Evolutionary conservation across 2,888 invertebrate species (phyloP), one percentile per base, ranked within the genome.

Genomic region (Athalia rosae): DNA sequence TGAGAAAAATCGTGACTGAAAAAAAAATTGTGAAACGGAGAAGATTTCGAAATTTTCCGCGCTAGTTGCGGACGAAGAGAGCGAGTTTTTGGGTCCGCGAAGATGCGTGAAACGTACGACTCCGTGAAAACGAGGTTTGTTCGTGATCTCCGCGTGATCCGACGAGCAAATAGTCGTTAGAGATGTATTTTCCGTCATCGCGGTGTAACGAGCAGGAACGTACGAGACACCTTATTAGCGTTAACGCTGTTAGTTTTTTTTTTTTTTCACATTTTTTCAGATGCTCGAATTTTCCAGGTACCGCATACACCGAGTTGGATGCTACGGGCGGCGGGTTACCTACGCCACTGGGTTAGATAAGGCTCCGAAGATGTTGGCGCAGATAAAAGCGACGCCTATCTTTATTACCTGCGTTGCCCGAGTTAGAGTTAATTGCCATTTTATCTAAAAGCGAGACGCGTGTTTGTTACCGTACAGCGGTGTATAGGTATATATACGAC

Each of bases 391-490:
- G 74, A 74, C 84, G 82, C 81, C 83, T 89, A 89, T 89, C 89
- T 89, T 89, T 89, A 89, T 89, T 88, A 85, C 88, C 80, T 79
- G 79, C 78, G 79, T 83, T 83, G 82, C 82, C 83, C 82, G 80
- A 83, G 85, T 85, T 85, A 83, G 88, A 86, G 86, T 88, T 88
- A 88, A 89, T 89, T 88, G 87, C 85, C 85, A 84, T 85, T 88
- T 88, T 89, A 89, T 89, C 89, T 86, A 61, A 50, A 58, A 50
- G 13, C 64, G 66, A 61, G 43, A 61, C 61, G 74, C 58, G 74
- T 43, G 15, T 61, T 13, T 13, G 28, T 28, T 28, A 2, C 28
- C 28, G 28, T 28, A 28, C 28, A n/a, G n/a, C 28, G 53, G 45
- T 63, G 3, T 63, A n/a, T 11, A 62, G 6, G 53, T 53, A 43